Base-by-base conservation (phyloP, 1,140 invertebrate species). In the Drosophila kurseongensis region DNA sequence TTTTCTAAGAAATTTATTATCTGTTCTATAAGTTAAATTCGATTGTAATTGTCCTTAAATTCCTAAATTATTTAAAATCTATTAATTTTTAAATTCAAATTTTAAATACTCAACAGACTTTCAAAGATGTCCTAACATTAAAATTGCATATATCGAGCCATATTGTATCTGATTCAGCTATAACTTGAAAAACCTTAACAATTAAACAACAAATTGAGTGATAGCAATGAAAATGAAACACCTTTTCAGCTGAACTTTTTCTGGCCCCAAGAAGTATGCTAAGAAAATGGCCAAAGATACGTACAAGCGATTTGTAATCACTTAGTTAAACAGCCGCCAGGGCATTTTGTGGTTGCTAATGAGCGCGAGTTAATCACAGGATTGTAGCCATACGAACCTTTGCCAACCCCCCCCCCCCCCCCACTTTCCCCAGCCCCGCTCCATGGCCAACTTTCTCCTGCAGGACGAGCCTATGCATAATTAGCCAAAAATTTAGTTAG, bases 401-500 rank as follows among this genome's bases (percentile, higher is more conserved):
- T 42, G 41, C 23, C 23, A 4, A 9, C 5, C 10, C 8, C 16
- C 3, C 18, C 4, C 18, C 12, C 18, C 44, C 10, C 5, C 10
- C 7, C 27, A n/a, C 10, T n/a, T 13, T 14, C 29, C 48, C 3
- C 23, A 27, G 32, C 14, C 38, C 38, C 13, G 13, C 23, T 36
- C 6, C 36, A 13, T 12, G 10, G 3, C 16, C 12, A 18, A 65
- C 38, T 42, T 42, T 16, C 55, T 14, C 55, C 23, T 32, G 23
- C 23, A 44, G n/a, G 27, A 12, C 55, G n/a, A 41, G 18, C 66
- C 65, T 48, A 18, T 13, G 67, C 67, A 71, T 71, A 71, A 71
- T 71, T 58, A 71, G 51, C 66, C 52, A 14, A 71, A 71, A 71
- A 71, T 71, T 29, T 71, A 71, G 67, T 71, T 71, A 48, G 67